Conservation (phyloP, 2,113 vertebrate genomes). For the Blennius ocellaris region DNA sequence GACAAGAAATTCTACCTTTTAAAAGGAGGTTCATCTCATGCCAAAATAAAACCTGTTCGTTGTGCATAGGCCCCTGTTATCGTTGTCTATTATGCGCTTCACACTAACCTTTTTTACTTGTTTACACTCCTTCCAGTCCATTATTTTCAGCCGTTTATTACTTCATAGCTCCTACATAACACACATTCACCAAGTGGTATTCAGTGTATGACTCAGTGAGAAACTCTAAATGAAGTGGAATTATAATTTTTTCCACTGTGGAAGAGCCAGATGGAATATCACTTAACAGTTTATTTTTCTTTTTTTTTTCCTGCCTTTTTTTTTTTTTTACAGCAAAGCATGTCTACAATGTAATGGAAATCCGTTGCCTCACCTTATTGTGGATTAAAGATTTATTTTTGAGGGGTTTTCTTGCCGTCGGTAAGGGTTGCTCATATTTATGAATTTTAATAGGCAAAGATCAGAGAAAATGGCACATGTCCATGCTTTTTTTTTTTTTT, state of each 20-base stretch:
- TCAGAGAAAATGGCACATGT: constrained; percentile 27
- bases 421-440: constrained; percentile 17
- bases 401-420: constrained; percentile 17
- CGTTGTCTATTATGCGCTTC: not conserved
- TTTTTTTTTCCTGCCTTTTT: constrained; percentile 2
- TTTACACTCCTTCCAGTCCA: constrained; percentile 24
- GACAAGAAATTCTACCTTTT: not conserved
- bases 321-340: constrained; percentile 19
- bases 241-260: constrained; percentile 37
- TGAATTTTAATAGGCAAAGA: constrained; percentile 33
- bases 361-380: constrained; percentile 7
- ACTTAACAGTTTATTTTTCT: not conserved
- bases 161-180: constrained; percentile 61
- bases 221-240: constrained; percentile 45
- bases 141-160: constrained; percentile 59
- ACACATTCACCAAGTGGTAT: constrained; percentile 43
- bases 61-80: constrained; percentile 1
- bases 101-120: constrained; percentile 10
- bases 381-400: constrained; percentile 20
- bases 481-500: constrained; percentile 7
- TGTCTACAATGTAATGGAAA: constrained; percentile 26
- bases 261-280: constrained; percentile 58
- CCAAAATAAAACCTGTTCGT: not conserved
- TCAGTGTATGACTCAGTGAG: constrained; percentile 58
- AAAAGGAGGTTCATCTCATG: not conserved